Conservation (phyloP, 2,113 vertebrate species). For the Urocynchramus pylzowi region DNA sequence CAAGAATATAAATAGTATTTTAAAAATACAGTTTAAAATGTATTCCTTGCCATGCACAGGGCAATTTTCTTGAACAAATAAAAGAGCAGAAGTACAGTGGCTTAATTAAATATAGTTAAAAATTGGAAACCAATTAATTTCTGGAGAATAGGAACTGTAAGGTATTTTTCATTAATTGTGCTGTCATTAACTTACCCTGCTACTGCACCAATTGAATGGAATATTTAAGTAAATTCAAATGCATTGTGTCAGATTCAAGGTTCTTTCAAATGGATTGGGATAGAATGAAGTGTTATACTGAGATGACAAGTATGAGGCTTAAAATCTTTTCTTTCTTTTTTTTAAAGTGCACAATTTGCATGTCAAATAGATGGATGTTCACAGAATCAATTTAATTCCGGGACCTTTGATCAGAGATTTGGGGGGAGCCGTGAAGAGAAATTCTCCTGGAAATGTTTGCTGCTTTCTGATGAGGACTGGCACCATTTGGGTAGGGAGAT, state of each 20-base stretch:
- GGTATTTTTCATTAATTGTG: conserved; percentile 4
- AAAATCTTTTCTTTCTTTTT: not conserved
- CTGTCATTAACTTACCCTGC: conserved; percentile 21
- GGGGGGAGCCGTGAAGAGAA: not conserved
- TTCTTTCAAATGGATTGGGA: not conserved
- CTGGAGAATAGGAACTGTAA: not conserved
- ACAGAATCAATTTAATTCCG: conserved; percentile 13
- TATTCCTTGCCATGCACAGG: not conserved
- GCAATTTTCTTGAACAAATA: not conserved
- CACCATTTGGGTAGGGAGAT: conserved; percentile 3
- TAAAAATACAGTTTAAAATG: not conserved
- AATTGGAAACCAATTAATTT: conserved; percentile 29
- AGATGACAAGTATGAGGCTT: conserved; percentile 16
- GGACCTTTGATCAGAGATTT: conserved; percentile 27
- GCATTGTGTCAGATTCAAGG: not conserved
- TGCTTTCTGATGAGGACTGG: conserved; percentile 14
- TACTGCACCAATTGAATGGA: not conserved
- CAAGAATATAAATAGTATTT: not conserved
- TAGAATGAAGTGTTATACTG: conserved; percentile 17
- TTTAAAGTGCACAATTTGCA: conserved; percentile 28
- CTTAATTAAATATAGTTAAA: conserved; percentile 39
- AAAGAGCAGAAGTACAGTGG: not conserved
- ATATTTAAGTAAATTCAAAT: conserved; percentile 25
- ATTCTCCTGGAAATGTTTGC: conserved; percentile 9
- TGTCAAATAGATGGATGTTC: conserved; percentile 21